phyloP scores from a whole-genome alignment of 2,888 invertebrate genomes.

The Physocephala rufipes region DNA sequence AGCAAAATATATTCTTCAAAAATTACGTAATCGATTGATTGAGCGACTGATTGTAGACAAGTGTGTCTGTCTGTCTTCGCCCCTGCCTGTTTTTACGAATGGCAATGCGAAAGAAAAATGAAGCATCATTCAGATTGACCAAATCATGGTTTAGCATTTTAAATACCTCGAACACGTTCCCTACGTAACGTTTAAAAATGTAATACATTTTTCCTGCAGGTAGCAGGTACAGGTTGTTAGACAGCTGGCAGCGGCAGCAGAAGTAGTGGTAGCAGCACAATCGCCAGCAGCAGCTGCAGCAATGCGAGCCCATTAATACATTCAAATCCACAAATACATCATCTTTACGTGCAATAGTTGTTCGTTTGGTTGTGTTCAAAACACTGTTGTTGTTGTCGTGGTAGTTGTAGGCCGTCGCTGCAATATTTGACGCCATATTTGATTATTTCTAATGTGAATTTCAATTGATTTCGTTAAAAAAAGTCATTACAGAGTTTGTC shows the following conservation, averaged over 20 bases:
- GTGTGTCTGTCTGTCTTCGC: background rate
- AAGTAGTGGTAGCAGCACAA: background rate
- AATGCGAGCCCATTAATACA: too few species aligned
- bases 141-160: too few species aligned
- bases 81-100: too few species aligned
- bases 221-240: conserved; percentile 13
- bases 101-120: background rate
- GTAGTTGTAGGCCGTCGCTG: background rate
- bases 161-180: too few species aligned
- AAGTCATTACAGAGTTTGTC: conserved; percentile 18
- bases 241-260: background rate
- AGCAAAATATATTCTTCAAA: background rate
- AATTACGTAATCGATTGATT: conserved; percentile 15
- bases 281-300: background rate
- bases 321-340: too few species aligned
- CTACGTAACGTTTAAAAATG: background rate
- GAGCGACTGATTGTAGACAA: background rate
- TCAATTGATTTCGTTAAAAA: background rate
- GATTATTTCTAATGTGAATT: conserved; percentile 5
- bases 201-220: conserved; percentile 1
- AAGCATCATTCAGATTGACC: too few species aligned
- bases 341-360: background rate
- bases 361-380: background rate
- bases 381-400: background rate
- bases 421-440: conserved; percentile 8